Evolutionary conservation across 2,113 vertebrate genomes (phyloP).

Genomic region (Stegostoma tigrinum): DNA sequence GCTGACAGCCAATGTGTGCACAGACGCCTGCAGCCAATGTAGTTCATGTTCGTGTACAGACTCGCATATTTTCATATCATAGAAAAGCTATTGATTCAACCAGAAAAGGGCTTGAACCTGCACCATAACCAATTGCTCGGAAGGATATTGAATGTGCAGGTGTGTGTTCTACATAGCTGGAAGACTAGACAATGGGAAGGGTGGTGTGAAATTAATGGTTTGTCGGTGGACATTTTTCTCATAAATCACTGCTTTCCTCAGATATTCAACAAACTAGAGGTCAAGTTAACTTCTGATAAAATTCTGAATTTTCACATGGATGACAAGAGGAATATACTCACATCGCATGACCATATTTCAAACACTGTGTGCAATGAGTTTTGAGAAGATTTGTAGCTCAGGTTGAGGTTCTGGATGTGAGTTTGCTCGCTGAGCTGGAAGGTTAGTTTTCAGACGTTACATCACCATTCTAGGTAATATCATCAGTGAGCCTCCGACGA

Average conservation of each 20-base stretch:
- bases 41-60: neutral
- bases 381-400: too few species aligned
- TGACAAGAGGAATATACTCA: neutral
- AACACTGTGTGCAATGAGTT: too few species aligned
- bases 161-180: neutral
- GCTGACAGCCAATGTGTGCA: neutral
- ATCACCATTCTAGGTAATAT: too few species aligned
- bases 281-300: neutral
- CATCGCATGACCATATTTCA: neutral
- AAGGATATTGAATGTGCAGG: neutral
- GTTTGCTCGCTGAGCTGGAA: too few species aligned
- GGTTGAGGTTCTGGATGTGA: too few species aligned
- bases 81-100: neutral
- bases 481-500: too few species aligned
- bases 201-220: neutral
- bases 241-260: neutral
- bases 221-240: neutral
- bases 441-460: too few species aligned
- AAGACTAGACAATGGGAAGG: neutral
- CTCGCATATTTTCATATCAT: neutral
- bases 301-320: neutral
- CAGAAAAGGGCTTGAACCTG: neutral
- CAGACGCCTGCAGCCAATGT: neutral
- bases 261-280: neutral
- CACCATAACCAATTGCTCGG: neutral